phyloP scores from a whole-genome alignment of 2,113 vertebrate genomes.

The Pogona vitticeps region DNA sequence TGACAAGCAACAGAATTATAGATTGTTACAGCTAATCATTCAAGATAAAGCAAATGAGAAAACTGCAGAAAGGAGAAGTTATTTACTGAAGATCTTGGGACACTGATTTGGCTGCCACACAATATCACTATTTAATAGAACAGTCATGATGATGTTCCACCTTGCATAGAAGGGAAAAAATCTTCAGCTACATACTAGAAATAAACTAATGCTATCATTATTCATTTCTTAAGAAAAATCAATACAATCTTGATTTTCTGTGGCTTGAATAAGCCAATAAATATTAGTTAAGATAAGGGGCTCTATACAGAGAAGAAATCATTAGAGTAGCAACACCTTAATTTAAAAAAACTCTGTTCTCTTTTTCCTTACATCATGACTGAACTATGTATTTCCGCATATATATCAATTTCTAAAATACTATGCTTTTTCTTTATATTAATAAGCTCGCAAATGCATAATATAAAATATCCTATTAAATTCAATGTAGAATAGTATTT shows the following conservation, averaged over 20 bases:
- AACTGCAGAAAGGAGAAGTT: too few relatives aligned
- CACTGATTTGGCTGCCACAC: too few relatives aligned
- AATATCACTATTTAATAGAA: too few relatives aligned
- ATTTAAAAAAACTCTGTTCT: constrained; percentile 2
- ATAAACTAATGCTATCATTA: constrained; percentile 55
- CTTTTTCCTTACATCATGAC: constrained; percentile 4
- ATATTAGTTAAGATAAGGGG: constrained; percentile 50
- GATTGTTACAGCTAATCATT: too few relatives aligned
- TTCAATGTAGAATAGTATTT: background rate
- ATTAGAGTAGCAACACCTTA: constrained; percentile 30
- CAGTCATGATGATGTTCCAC: too few relatives aligned
- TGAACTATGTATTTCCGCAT: constrained; percentile 40
- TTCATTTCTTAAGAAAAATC: constrained; percentile 71
- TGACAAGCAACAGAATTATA: too few relatives aligned
- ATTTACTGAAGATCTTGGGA: too few relatives aligned
- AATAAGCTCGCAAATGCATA: background rate
- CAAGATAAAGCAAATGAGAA: too few relatives aligned
- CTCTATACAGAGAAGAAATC: constrained; percentile 55
- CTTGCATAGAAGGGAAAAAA: too few relatives aligned
- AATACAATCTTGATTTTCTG: constrained; percentile 65
- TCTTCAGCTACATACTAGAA: constrained; percentile 70
- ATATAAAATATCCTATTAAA: constrained; percentile 8
- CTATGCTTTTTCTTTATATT: background rate
- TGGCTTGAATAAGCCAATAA: constrained; percentile 40
- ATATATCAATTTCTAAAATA: constrained; percentile 15